Evolutionary conservation across 2,113 vertebrate species (phyloP).

Genomic region (Phoxinus phoxinus): DNA sequence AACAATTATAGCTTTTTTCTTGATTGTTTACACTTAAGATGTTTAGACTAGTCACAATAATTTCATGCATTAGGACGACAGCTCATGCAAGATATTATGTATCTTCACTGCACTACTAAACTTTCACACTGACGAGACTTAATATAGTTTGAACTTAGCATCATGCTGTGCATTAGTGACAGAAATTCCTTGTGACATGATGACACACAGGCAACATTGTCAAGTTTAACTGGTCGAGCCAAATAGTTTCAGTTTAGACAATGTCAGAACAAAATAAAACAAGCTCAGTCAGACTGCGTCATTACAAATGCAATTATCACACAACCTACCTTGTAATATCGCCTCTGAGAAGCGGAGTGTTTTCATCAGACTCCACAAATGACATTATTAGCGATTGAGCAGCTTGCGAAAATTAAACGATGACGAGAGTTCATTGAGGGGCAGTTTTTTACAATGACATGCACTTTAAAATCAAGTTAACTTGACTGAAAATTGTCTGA

Average conservation of each 20-base stretch:
- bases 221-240: neutral
- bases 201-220: neutral
- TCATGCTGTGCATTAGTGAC: neutral
- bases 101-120: neutral
- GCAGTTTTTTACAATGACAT: neutral
- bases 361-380: constrained; percentile 35
- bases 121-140: neutral
- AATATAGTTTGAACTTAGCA: neutral
- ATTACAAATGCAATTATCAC: neutral
- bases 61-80: neutral
- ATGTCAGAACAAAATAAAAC: neutral
- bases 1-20: neutral
- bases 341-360: constrained; percentile 42
- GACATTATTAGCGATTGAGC: constrained; percentile 45
- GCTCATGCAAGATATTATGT: neutral
- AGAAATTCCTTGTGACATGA: neutral
- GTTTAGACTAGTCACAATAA: neutral
- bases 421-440: no score
- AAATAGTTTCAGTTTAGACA: neutral
- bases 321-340: constrained; percentile 41
- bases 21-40: neutral
- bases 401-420: neutral
- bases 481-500: neutral
- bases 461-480: neutral
- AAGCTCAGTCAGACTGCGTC: neutral